A percentile compares a stretch with the other conserved stretches of the same genome.
phyloP scores from a whole-genome alignment of 2,888 invertebrate species.

The Platynereis dumerilii region DNA sequence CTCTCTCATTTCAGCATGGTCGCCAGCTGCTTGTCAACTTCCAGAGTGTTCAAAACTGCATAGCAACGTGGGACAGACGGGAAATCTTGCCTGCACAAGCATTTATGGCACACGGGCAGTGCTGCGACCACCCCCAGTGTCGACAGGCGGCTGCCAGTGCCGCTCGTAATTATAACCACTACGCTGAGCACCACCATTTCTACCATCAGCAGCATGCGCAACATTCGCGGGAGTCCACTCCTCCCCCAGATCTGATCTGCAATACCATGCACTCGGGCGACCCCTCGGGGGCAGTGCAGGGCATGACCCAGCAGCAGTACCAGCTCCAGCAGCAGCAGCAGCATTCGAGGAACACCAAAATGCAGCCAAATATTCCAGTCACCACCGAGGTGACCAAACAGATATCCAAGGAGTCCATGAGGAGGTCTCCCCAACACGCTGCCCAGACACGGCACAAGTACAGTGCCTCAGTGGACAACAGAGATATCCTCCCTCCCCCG shows the following conservation, averaged over 20 bases:
- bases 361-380: conserved; percentile 28
- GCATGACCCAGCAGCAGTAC: neutral
- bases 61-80: conserved; percentile 25
- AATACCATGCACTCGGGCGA: neutral
- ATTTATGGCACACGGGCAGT: conserved; percentile 13
- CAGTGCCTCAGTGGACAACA: neutral
- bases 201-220: conserved; percentile 13
- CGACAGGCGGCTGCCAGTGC: conserved; percentile 1
- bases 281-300: conserved; percentile 2
- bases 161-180: conserved; percentile 3
- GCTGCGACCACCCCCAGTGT: neutral
- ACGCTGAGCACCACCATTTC: neutral
- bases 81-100: conserved; percentile 27
- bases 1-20: conserved; percentile 29
- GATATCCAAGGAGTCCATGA: conserved; percentile 19
- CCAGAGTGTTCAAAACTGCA: conserved; percentile 19
- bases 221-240: neutral
- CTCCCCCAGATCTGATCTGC: neutral
- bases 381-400: conserved; percentile 30
- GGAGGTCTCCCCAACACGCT: conserved; percentile 8
- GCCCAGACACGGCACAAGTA: neutral
- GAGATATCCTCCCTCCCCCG: conserved; percentile 14
- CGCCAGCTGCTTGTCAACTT: conserved; percentile 29
- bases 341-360: conserved; percentile 10
- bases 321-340: neutral